Evolutionary conservation across 2,113 vertebrate species (phyloP), one percentile per base, ranked within the genome.

Genomic region (Ammodytes dubius): DNA sequence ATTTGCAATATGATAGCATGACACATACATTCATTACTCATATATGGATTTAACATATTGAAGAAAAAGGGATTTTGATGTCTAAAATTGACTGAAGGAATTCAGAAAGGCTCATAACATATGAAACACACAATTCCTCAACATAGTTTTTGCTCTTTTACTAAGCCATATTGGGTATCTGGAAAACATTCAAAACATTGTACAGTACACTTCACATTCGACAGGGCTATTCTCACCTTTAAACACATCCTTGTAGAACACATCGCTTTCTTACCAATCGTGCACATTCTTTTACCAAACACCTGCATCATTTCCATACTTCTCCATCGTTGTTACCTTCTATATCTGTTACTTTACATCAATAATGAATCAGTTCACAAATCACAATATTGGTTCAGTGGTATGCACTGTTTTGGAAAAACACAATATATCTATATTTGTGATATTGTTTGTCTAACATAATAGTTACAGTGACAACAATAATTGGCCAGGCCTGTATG

Each of bases 321-420:
- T 3, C n/a, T 65, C 14, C 14, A 9, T 50, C 17, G n/a, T 37
- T 67, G 27, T 15, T 56, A 45, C 4, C 61, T 53, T 27, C 27
- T 12, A 47, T 11, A 19, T 15, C 43, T 49, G 15, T 58, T 68
- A 42, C 19, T 42, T 40, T 14, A 2, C 49, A 74, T 77, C 4
- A 15, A 71, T 54, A 71, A 47, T 68, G 50, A 67, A 46, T 39
- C 7, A 58, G 13, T 5, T 60, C 63, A 47, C 3, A 78, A 54
- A 78, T 72, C 7, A 14, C 3, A 50, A 45, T 76, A 84, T 78
- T 59, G 27, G 27, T 68, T 56, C 65, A 83, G n/a, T 42, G 12
- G 1, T 3, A 46, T 54, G 35, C 1, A 17, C 35, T 39, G 14
- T 3, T 53, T n/a, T 39, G 35, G 46, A 35, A 27, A 27, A 77